phyloP scores from a whole-genome alignment of 2,113 vertebrate genomes.

The Theristicus caerulescens region DNA sequence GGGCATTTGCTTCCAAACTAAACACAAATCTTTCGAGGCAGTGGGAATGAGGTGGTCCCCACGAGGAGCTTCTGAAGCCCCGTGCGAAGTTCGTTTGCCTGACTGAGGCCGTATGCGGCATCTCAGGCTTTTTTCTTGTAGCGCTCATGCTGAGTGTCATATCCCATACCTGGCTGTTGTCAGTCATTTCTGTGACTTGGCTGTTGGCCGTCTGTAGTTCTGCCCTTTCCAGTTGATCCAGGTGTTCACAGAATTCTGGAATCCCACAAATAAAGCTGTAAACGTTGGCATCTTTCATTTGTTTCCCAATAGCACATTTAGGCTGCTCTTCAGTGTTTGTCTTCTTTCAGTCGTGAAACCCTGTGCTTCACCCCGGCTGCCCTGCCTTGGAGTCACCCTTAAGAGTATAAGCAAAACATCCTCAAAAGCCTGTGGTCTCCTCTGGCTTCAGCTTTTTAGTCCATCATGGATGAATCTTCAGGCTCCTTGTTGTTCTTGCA shows the following conservation, averaged over 20 bases:
- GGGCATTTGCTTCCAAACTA: background rate
- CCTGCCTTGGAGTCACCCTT: background rate
- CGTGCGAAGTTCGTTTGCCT: background rate
- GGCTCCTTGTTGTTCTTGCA: background rate
- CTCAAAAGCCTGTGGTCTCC: background rate
- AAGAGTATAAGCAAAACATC: background rate
- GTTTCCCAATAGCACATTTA: background rate
- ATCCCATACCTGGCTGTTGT: background rate
- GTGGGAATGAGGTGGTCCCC: background rate
- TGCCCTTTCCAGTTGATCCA: background rate
- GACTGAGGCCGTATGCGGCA: rapidly evolving
- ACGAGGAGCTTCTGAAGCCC: background rate
- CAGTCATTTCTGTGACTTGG: background rate
- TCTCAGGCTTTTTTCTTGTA: background rate
- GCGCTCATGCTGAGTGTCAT: rapidly evolving
- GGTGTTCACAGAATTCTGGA: background rate
- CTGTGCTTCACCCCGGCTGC: background rate
- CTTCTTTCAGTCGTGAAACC: background rate
- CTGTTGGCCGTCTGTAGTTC: background rate
- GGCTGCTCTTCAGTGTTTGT: background rate
- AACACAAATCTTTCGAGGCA: background rate
- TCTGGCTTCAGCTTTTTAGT: background rate
- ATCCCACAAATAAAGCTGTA: background rate
- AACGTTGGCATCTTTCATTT: rapidly evolving
- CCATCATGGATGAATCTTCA: background rate